A percentile compares a stretch with the other conserved stretches of the same genome.
phyloP scores from a whole-genome alignment of 2,113 vertebrate genomes.

The Xenotilapia leptura region DNA sequence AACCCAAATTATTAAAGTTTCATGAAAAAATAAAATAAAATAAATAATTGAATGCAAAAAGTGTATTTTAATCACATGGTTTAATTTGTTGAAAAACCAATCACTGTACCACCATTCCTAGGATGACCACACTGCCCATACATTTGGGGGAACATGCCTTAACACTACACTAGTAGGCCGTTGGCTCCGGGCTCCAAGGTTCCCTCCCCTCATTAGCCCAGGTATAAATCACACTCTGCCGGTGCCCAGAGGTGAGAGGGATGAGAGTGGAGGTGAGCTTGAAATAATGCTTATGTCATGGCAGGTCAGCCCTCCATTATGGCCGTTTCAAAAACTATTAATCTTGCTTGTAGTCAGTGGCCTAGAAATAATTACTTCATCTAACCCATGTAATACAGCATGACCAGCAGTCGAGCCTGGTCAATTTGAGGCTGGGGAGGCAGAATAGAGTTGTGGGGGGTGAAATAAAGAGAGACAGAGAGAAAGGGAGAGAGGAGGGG shows the following conservation, averaged over 20 bases:
- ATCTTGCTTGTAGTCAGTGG: constrained; percentile 85
- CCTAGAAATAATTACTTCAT: constrained; percentile 88
- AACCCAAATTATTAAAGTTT: neutral
- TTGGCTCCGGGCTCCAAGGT: constrained; percentile 29
- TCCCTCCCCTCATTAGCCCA: constrained; percentile 62
- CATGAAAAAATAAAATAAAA: neutral
- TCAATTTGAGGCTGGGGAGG: constrained; percentile 68
- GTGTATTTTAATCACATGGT: neutral
- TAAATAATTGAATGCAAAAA: neutral
- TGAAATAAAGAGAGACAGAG: neutral
- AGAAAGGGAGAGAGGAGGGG: neutral
- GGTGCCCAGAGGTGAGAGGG: constrained; percentile 85
- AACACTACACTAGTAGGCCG: constrained; percentile 22
- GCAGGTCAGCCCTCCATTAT: constrained; percentile 89
- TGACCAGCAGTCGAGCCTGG: constrained; percentile 76
- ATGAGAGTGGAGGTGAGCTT: constrained; percentile 86
- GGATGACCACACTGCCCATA: neutral
- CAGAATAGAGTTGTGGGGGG: neutral
- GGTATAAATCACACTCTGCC: constrained; percentile 83
- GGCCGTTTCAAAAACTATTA: constrained; percentile 90
- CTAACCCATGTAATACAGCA: constrained; percentile 80
- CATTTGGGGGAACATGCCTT: neutral
- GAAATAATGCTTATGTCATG: constrained; percentile 86
- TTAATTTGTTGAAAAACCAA: neutral
- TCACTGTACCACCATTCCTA: neutral